Percentiles rank a stretch among this genome's conserved stretches.
These are phyloP conservation scores for Temnopleurus reevesii DNA, from an alignment of 53 echinoderm and acorn worm genomes.

Conservation along the genomic window DNA sequence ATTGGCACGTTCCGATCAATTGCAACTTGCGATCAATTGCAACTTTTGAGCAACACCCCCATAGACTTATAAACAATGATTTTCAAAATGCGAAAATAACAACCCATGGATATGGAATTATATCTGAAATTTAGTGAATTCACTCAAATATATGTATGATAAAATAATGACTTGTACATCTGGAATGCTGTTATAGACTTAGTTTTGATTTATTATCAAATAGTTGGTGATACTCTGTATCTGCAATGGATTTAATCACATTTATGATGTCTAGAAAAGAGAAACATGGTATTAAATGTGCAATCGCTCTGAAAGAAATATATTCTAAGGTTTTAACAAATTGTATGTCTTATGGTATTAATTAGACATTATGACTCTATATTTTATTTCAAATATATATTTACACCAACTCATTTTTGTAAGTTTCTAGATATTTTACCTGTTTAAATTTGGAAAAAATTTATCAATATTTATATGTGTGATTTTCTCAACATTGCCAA, in stretches of 20 bases:
- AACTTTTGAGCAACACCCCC: no score
- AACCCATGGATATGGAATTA: no score
- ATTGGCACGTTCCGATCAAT: no score
- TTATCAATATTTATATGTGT: neutral
- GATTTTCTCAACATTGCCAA: neutral
- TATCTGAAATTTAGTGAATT: no score
- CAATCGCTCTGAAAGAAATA: neutral
- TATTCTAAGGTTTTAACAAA: neutral
- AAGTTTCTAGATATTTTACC: neutral
- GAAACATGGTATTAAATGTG: constrained; percentile 16
- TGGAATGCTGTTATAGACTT: no score
- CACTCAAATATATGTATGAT: no score
- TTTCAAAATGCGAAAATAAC: no score
- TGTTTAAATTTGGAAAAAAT: neutral
- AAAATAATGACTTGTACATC: no score
- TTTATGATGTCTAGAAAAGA: neutral
- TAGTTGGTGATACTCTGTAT: neutral
- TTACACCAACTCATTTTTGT: neutral
- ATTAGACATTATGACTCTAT: neutral
- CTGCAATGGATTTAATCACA: neutral
- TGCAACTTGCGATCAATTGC: no score
- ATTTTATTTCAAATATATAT: neutral
- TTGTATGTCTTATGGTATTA: neutral
- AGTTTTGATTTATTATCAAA: no score
- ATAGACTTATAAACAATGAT: no score